Evolutionary conservation across 2,888 invertebrate species (phyloP).

Genomic region (Harmothoe impar): DNA sequence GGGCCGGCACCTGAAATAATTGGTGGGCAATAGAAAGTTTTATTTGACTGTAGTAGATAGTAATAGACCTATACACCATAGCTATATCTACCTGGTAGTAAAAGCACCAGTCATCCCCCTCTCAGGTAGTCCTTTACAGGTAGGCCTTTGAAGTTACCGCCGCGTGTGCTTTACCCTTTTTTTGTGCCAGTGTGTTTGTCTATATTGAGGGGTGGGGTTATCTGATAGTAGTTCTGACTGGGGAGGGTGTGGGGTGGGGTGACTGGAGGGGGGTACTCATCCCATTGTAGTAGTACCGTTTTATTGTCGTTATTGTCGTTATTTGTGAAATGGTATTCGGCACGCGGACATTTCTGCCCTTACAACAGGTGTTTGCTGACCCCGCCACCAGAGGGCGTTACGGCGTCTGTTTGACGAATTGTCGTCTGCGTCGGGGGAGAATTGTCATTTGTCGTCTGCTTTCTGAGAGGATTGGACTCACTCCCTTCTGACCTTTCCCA

Average conservation of each 20-base stretch:
- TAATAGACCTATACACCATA: too few species aligned
- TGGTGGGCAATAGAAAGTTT: too few species aligned
- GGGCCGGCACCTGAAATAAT: too few species aligned
- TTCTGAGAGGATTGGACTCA: constrained; percentile 1
- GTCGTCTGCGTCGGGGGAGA: neutral
- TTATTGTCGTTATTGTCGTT: neutral
- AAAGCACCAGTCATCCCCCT: too few species aligned
- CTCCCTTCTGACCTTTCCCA: neutral
- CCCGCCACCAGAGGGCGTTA: neutral
- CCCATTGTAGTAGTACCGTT: neutral
- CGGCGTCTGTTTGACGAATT: constrained; percentile 4
- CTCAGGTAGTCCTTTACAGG: too few species aligned
- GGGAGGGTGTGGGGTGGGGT: neutral
- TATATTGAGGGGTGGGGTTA: neutral
- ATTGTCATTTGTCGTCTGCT: too few species aligned
- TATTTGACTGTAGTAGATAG: too few species aligned
- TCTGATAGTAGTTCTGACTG: neutral
- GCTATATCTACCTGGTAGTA: too few species aligned
- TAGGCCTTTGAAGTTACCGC: too few species aligned
- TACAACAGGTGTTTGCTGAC: constrained; percentile 31
- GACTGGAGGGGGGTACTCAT: neutral
- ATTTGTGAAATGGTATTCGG: neutral
- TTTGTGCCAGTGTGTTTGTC: too few species aligned
- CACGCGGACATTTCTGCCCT: constrained; percentile 2
- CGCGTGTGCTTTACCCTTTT: too few species aligned